Evolutionary conservation across 2,888 invertebrate genomes (phyloP).

Genomic region (Chrysina gloriosa): DNA sequence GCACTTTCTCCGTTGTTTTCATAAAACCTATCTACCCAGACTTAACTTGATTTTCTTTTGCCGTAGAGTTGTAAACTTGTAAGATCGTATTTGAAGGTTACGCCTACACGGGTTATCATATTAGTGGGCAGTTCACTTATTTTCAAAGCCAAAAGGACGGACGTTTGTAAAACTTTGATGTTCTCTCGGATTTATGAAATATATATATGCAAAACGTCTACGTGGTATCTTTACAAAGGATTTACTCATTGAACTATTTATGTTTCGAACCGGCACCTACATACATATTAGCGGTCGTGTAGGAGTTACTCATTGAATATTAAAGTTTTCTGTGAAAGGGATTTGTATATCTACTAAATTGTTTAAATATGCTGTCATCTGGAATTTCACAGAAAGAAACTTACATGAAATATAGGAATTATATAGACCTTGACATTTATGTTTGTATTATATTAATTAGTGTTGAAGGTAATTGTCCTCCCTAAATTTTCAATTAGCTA

Average conservation of each 20-base stretch:
- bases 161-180: slow-evolving; percentile 19
- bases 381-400: too few species aligned
- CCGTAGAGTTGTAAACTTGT: too few species aligned
- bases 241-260: slow-evolving; percentile 1
- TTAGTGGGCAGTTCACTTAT: slow-evolving; percentile 14
- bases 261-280: background rate
- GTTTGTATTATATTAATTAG: too few species aligned
- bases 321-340: background rate
- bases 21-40: too few species aligned
- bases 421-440: too few species aligned
- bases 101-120: slow-evolving; percentile 8
- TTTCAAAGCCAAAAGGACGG: slow-evolving; percentile 1
- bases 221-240: slow-evolving; percentile 1
- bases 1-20: too few species aligned
- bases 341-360: background rate
- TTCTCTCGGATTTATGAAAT: slow-evolving; percentile 13
- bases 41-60: too few species aligned
- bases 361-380: too few species aligned
- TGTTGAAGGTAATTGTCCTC: too few species aligned
- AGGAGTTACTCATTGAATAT: background rate
- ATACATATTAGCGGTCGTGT: background rate
- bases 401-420: too few species aligned
- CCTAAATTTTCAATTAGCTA: too few species aligned
- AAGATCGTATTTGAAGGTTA: background rate
- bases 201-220: slow-evolving; percentile 2